A percentile compares a stretch with the other conserved stretches of the same genome.
Conservation (phyloP, 1,140 invertebrate species). For the Eurosta solidaginis region DNA sequence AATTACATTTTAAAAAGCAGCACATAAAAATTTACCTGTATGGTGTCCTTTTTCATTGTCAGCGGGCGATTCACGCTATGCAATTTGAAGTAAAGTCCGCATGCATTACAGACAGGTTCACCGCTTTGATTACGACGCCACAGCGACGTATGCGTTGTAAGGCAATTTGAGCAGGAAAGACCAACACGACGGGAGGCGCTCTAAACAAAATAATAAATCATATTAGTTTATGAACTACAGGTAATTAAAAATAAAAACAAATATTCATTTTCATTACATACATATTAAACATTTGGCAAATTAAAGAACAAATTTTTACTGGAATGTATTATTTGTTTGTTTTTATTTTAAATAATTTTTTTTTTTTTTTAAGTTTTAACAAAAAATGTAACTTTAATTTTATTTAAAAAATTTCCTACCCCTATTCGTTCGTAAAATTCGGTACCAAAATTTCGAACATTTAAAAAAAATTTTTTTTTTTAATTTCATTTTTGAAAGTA, state of each 20-base stretch:
- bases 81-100: constrained; percentile 90
- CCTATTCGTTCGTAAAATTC: too few relatives aligned
- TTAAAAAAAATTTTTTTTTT: constrained; percentile 30
- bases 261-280: neutral
- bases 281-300: constrained; percentile 28
- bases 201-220: constrained; percentile 34
- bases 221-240: neutral
- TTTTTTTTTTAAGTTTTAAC: too few relatives aligned
- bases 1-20: too few relatives aligned
- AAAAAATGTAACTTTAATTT: too few relatives aligned
- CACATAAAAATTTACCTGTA: constrained; percentile 68
- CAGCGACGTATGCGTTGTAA: constrained; percentile 82
- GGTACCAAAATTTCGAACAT: too few relatives aligned
- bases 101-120: constrained; percentile 93
- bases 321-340: constrained; percentile 16
- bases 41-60: constrained; percentile 95
- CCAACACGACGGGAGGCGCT: constrained; percentile 71
- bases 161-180: constrained; percentile 88
- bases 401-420: too few relatives aligned
- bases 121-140: constrained; percentile 87
- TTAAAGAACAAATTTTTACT: neutral
- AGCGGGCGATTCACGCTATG: constrained; percentile 85
- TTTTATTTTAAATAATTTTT: constrained; percentile 43
- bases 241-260: neutral
- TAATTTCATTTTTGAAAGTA: constrained; percentile 30